Base-by-base conservation (phyloP, 2,797 vertebrate genomes). In the Tapera naevia region DNA sequence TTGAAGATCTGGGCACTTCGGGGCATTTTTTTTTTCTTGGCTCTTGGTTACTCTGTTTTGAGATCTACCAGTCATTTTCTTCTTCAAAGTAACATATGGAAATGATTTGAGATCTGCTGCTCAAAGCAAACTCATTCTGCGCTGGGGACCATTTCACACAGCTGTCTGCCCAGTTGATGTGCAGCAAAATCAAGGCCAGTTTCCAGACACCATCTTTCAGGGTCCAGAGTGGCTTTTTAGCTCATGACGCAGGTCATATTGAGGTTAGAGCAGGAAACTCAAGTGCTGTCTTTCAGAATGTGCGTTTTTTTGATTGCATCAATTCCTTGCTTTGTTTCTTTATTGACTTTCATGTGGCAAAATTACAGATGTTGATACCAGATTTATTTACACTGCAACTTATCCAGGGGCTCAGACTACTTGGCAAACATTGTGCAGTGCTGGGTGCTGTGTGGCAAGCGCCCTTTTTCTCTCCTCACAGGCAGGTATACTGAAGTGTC, bases 61-160 rank as follows among this genome's bases (percentile, higher is more conserved):
- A 86, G 86, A 35, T 97, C 97, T 76, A 98, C 98, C 98, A 98
- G 94, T 98, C 97, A 5, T 98, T 98, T 95, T 98, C 98, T 91
- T 98, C 97, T 96, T 99, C 98, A 91, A 98, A 99, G 97, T 98
- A 98, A 95, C 99, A 99, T 91, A 98, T 98, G 27, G 98, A 98
- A 97, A 98, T 98, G 74, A 98, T 97, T 76, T 98, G 98, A 64
- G 98, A 98, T 51, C 97, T 98, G 17, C 98, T 98, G 85, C 98
- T 98, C 88, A 98, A 91, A 21, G 98, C 98, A 16, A 98, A 98
- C 97, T 98, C 97, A 85, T 98, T 98, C 94, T 98, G 98, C 88
- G 85, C 94, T 4, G 98, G 98, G 8, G 98, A 98, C 98, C 97
- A 95, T 95, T 98, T 98, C 57, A 98, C 98, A 58, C 95, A 98